phyloP scores from a whole-genome alignment of 1,140 invertebrate genomes.

The Bombus pyrosoma region DNA sequence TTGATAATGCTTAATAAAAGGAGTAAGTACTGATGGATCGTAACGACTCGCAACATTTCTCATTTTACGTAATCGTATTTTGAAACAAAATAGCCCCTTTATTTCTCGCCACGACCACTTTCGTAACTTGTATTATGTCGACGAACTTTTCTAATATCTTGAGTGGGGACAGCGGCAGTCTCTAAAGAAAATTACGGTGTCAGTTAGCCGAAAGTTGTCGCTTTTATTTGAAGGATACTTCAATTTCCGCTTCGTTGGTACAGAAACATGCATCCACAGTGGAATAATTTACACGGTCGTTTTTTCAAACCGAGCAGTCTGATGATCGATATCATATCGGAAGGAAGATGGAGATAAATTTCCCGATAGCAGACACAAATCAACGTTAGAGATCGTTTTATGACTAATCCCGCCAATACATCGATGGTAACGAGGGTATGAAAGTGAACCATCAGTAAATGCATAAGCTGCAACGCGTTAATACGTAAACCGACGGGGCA shows the following conservation, averaged over 20 bases:
- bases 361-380: neutral
- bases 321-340: neutral
- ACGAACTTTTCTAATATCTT: conserved; percentile 18
- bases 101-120: neutral
- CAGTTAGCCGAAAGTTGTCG: neutral
- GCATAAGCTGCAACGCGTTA: neutral
- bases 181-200: neutral
- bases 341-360: neutral
- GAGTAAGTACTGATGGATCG: neutral
- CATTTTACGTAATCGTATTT: neutral
- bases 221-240: neutral
- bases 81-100: neutral
- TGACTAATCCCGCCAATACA: neutral
- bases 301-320: neutral
- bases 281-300: too few species aligned
- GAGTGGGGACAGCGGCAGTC: neutral
- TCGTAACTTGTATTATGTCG: neutral
- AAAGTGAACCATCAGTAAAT: neutral
- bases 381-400: neutral
- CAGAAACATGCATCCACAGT: neutral
- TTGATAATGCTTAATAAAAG: neutral
- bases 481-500: neutral
- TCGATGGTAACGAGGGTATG: neutral
- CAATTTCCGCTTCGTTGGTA: neutral
- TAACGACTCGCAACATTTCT: neutral